phyloP scores from a whole-genome alignment of 2,888 invertebrate species.

The Eubasilissa splendida region DNA sequence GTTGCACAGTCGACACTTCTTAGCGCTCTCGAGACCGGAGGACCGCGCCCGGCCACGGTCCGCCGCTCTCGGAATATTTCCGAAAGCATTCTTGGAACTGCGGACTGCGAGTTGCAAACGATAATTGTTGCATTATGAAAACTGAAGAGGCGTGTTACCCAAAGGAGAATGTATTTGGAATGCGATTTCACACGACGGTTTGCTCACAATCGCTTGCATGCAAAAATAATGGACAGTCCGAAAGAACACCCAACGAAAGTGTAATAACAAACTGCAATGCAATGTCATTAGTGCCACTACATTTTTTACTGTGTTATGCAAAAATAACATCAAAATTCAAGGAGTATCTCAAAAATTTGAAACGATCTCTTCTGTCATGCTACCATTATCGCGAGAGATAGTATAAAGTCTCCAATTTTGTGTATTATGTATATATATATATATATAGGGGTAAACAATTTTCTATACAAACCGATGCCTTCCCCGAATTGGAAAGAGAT shows the following conservation, averaged over 20 bases:
- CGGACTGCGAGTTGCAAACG: neutral
- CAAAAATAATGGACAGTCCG: conserved; percentile 11
- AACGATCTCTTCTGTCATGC: too few species aligned
- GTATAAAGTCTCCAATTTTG: too few species aligned
- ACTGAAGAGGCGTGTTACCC: conserved; percentile 35
- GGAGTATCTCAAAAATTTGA: too few species aligned
- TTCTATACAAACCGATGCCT: too few species aligned
- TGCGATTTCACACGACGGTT: conserved; percentile 52
- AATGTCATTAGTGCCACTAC: neutral
- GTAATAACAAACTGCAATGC: neutral
- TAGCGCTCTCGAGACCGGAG: neutral
- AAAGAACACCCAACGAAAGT: neutral
- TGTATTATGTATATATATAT: too few species aligned
- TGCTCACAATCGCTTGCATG: conserved; percentile 7
- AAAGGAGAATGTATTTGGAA: conserved; percentile 53
- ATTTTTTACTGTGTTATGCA: neutral
- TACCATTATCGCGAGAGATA: too few species aligned
- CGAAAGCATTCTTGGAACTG: conserved; percentile 28
- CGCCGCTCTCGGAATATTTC: conserved; percentile 20
- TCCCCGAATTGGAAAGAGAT: too few species aligned
- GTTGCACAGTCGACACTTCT: neutral
- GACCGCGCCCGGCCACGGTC: conserved; percentile 7
- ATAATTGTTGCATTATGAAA: conserved; percentile 37
- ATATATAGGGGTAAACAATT: too few species aligned
- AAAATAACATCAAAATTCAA: neutral